Percentiles rank a stretch among this genome's conserved stretches.
Evolutionary conservation across 2,888 invertebrate genomes (phyloP).

Genomic region (Nephrotoma flavescens): DNA sequence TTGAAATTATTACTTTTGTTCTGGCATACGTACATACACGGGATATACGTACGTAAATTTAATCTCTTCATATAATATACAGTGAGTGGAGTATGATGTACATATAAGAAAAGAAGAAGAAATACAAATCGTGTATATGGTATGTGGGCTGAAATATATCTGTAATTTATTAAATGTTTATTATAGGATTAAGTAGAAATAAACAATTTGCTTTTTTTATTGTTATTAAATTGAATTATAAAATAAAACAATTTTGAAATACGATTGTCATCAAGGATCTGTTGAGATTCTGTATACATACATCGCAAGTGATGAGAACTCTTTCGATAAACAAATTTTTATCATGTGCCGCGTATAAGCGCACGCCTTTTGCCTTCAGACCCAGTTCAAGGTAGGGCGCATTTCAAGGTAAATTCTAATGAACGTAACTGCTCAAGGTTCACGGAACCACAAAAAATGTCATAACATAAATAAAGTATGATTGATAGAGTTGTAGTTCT

Average conservation of each 20-base stretch:
- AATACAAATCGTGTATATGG: neutral
- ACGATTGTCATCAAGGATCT: neutral
- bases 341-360: neutral
- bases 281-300: neutral
- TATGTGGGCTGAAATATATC: neutral
- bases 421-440: neutral
- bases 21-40: neutral
- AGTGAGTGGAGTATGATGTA: neutral
- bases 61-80: neutral
- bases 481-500: neutral
- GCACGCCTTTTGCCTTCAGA: neutral
- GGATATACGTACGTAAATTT: neutral
- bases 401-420: neutral
- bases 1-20: neutral
- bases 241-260: neutral
- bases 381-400: neutral
- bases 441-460: neutral
- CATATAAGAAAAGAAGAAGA: neutral
- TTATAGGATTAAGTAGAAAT: neutral
- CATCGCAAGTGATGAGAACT: no score
- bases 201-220: neutral
- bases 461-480: neutral
- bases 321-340: no score
- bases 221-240: neutral
- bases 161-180: neutral